phyloP scores from a whole-genome alignment of 2,797 vertebrate genomes.

The Trachops cirrhosus region DNA sequence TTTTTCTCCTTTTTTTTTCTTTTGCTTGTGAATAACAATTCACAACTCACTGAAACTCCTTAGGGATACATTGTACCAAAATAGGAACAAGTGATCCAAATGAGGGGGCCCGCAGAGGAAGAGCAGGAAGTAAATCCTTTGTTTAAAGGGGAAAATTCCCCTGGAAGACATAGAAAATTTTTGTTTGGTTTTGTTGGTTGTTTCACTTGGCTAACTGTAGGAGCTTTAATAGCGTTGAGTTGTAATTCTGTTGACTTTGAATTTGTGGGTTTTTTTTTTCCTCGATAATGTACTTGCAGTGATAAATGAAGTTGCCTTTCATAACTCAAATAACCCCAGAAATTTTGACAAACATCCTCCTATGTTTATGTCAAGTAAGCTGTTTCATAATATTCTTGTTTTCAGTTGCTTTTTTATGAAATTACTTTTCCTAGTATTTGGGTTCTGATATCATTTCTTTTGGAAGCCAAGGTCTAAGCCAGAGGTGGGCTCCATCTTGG shows the following conservation, averaged over 20 bases:
- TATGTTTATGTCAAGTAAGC: neutral
- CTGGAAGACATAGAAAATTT: neutral
- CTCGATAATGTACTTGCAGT: neutral
- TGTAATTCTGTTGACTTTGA: constrained; percentile 48
- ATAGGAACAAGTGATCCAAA: constrained; percentile 59
- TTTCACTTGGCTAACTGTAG: constrained; percentile 28
- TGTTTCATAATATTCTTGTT: constrained; percentile 16
- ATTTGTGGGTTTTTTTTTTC: neutral
- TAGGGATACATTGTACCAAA: constrained; percentile 63
- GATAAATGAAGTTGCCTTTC: constrained; percentile 39
- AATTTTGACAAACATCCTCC: neutral
- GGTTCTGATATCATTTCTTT: neutral
- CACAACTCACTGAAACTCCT: constrained; percentile 64
- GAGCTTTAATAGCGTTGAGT: neutral
- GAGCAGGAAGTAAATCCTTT: constrained; percentile 61
- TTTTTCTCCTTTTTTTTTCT: neutral
- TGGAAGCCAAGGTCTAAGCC: neutral
- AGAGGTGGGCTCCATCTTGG: neutral
- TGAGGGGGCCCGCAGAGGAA: neutral
- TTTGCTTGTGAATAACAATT: constrained; percentile 52
- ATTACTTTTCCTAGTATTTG: neutral
- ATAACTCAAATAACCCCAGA: constrained; percentile 31
- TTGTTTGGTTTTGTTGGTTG: constrained; percentile 40
- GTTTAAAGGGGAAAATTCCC: constrained; percentile 21
- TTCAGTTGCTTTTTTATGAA: constrained; percentile 21